Evolutionary conservation across 2,888 invertebrate genomes (phyloP).

Genomic region (Barypeithes pellucidus): DNA sequence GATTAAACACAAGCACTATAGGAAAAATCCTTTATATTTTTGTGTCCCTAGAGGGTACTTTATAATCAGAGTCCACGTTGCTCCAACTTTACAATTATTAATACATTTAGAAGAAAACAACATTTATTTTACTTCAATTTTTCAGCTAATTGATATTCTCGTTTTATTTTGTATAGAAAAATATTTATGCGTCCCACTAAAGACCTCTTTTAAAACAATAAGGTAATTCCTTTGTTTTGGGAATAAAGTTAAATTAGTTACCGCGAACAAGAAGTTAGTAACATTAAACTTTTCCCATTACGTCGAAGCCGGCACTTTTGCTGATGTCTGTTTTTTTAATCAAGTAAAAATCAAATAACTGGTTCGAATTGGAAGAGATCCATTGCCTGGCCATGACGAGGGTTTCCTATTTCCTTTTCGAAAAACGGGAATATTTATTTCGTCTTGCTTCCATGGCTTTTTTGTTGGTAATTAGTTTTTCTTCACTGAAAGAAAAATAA

Average conservation of each 20-base stretch:
- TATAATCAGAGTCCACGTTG: no score
- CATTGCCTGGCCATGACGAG: slow-evolving; percentile 7
- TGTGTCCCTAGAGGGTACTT: no score
- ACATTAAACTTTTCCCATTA: slow-evolving; percentile 25
- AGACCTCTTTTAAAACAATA: background rate
- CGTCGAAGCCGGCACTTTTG: background rate
- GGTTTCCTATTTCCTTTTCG: slow-evolving; percentile 12
- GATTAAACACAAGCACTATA: no score
- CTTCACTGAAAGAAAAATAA: background rate
- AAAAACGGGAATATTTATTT: slow-evolving; percentile 14
- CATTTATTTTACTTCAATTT: no score
- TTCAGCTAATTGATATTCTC: no score
- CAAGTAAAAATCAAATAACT: slow-evolving; percentile 24
- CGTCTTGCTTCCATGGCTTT: background rate
- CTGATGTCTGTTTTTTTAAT: slow-evolving; percentile 22
- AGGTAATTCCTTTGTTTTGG: slow-evolving; percentile 6
- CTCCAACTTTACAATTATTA: no score
- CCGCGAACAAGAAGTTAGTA: slow-evolving; percentile 13
- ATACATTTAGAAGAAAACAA: no score
- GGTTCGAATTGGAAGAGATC: slow-evolving; percentile 6
- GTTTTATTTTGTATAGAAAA: no score
- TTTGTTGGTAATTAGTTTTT: slow-evolving; percentile 6
- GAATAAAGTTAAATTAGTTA: background rate
- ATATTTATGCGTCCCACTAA: no score
- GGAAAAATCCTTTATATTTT: no score